Evolutionary conservation across 2,888 invertebrate genomes (phyloP), one percentile per base, ranked within the genome.

Genomic region (Ochropleura leucogaster): DNA sequence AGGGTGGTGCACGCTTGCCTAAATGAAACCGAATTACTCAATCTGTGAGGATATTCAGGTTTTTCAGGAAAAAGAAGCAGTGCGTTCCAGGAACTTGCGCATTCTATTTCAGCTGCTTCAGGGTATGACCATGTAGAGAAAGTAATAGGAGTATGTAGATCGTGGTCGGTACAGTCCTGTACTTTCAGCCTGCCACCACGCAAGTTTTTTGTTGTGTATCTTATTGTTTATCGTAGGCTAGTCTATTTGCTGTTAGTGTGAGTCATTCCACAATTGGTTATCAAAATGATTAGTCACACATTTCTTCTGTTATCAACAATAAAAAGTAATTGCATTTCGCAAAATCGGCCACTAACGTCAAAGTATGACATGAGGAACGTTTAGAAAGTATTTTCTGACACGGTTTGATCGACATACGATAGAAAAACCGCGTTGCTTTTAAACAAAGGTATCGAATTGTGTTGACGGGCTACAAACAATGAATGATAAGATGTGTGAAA

Each of bases 371-470:
- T 70, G 53, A 57, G n/a, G 59, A 62, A 55, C 79, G 68, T 82
- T 84, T 84, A 86, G 85, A 85, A 85, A 85, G 86, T 84, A 68
- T 20, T 59, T 40, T 42, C 40, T 40, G 65, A 72, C 74, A 70
- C 72, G 75, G 77, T 78, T 80, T 66, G 74, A 85, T 84, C 73
- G 73, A 81, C 72, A 81, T 74, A 77, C 70, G 84, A 80, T 74
- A 66, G 68, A 55, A 74, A 78, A 77, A 77, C 30, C 16, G 66
- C 68, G 63, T n/a, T 60, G 44, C 74, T 77, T n/a, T n/a, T 42
- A 57, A 82, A 82, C 79, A 79, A 82, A 70, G 72, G 60, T 66
- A 64, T 78, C 62, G 72, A 74, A 74, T 63, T 53, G 30, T 66
- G 65, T 55, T 49, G 49, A 68, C 20, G 42, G 44, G 30, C 18